Base-by-base conservation (phyloP, 2,888 invertebrate species). In the Aporophyla nigra region DNA sequence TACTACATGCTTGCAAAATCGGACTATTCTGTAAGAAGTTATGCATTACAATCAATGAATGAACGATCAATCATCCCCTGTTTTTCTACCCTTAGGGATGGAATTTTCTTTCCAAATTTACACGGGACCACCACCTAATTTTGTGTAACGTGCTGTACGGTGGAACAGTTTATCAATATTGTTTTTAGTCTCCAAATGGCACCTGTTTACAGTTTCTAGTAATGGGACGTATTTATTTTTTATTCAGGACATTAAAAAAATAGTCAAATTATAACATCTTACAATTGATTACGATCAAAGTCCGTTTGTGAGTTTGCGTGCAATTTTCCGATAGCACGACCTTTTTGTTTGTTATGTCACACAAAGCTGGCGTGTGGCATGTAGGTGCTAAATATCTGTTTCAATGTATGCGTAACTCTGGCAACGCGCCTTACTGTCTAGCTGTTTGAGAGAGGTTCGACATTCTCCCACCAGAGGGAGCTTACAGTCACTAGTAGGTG, bases 341-440 rank as follows among this genome's bases (percentile, higher is more conserved):
- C 40, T 51, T 80, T 61, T 76, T 74, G n/a, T 54, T 49, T 54
- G 21, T 77, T 71, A 80, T 61, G 71, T 65, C 84, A 74, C 21
- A 65, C 9, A 73, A 61, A 66, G 12, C 21, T 43, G 56, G 21
- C 74, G 43, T 49, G 56, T 74, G 62, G 16, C 83, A 27, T 21
- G 63, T 70, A 81, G 56, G 77, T 83, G 83, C 46, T 74, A 83
- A 84, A 56, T 79, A 61, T 58, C 10, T 63, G 56, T 77, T 54
- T 68, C 14, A 71, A 71, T 69, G 69, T 71, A 69, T 80, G 81
- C 74, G 65, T 84, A 78, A 81, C 19, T 59, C 78, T 78, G 24
- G 62, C 63, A 69, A 59, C 58, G 81, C 68, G 83, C 71, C 80
- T 79, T 71, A 16, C 51, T 71, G 81, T 83, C 84, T 84, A 77